Evolutionary conservation across 2,113 vertebrate genomes (phyloP).

Genomic region (Tragulus kanchil): DNA sequence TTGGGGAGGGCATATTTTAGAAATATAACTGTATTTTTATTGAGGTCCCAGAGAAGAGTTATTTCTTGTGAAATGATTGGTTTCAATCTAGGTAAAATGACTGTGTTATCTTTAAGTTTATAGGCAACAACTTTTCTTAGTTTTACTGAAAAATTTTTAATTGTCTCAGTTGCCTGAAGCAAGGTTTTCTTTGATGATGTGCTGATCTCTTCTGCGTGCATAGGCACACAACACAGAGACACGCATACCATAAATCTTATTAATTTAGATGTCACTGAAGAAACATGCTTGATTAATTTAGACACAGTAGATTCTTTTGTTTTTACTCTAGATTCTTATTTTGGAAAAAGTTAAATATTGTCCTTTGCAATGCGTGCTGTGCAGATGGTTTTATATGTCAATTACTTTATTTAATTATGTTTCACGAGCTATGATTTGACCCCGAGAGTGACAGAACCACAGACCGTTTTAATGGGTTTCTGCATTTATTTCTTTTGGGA

Average conservation of each 20-base stretch:
- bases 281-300: conserved; percentile 53
- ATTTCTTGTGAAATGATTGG: background rate
- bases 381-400: conserved; percentile 22
- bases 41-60: conserved; percentile 11
- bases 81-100: conserved; percentile 52
- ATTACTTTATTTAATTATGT: conserved; percentile 64
- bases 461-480: conserved; percentile 30
- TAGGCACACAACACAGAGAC: background rate
- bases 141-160: conserved; percentile 34
- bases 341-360: conserved; percentile 23
- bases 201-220: background rate
- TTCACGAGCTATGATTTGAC: conserved; percentile 35
- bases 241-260: background rate
- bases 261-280: conserved; percentile 18
- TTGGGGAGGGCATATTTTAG: background rate
- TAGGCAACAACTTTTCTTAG: background rate
- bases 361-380: conserved; percentile 3
- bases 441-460: background rate
- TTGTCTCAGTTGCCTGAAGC: background rate
- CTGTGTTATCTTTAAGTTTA: conserved; percentile 7
- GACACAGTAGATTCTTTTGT: background rate
- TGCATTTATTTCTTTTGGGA: background rate
- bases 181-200: background rate
- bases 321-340: conserved; percentile 8
- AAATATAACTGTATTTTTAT: conserved; percentile 48